Evolutionary conservation across 1,140 invertebrate species (phyloP).

Genomic region (Colletes latitarsis): DNA sequence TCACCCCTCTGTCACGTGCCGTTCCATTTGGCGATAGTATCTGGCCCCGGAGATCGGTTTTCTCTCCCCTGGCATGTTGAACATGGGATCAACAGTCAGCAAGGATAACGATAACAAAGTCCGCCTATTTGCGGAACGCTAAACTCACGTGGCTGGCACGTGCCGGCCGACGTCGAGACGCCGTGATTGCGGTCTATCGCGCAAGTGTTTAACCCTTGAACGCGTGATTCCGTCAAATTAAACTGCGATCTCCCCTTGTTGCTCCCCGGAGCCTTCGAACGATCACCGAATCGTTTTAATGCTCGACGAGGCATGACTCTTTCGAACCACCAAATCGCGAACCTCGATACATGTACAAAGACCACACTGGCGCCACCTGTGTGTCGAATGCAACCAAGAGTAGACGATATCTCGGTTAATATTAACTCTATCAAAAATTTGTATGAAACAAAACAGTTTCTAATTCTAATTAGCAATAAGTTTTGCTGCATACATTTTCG

Average conservation of each 20-base stretch:
- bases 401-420: no score
- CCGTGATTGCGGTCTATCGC: slow-evolving; percentile 46
- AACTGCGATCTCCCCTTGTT: slow-evolving; percentile 23
- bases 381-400: no score
- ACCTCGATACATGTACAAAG: no score
- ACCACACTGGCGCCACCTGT: no score
- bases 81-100: slow-evolving; percentile 9
- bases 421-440: no score
- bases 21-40: slow-evolving; percentile 21
- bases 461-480: no score
- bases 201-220: slow-evolving; percentile 50
- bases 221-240: slow-evolving; percentile 45
- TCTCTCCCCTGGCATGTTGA: neutral
- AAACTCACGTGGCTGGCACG: slow-evolving; percentile 38
- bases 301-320: neutral
- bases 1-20: slow-evolving; percentile 23
- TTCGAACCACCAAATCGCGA: neutral
- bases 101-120: slow-evolving; percentile 48
- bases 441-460: no score
- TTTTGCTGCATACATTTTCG: no score
- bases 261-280: neutral
- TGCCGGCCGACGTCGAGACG: slow-evolving; percentile 28
- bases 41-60: slow-evolving; percentile 10
- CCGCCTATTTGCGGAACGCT: slow-evolving; percentile 33
- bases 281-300: neutral